Evolutionary conservation across 1,140 invertebrate species (phyloP), one percentile per base, ranked within the genome.

Genomic region (Ctenoplectra terminalis): DNA sequence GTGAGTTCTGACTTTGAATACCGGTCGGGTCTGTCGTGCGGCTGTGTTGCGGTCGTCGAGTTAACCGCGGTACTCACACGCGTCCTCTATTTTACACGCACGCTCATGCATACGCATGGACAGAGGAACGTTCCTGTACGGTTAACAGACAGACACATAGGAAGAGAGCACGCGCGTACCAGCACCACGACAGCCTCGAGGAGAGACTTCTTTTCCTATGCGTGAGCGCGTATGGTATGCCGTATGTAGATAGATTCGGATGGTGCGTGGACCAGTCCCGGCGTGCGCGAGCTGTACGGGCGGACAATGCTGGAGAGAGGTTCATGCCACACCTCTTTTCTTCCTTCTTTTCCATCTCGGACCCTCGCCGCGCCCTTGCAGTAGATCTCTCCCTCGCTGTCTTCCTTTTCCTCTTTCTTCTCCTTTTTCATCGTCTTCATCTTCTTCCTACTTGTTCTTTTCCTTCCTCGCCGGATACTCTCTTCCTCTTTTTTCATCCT

Each of bases 271-370:
- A 92, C 90, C 90, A 92, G 89, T 91, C 91, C 83, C 87, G 80
- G 84, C 90, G 88, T 85, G 90, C 85, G 67, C 72, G 75, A 82
- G 83, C 79, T 58, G 81, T 84, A 87, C 90, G 77, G 82, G 82
- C 89, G 87, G 91, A 92, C 91, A 92, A 92, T 92, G 91, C 91
- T 58, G 82, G 79, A 91, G 88, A 91, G 89, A 84, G 86, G 85
- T 88, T 75, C 83, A 83, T 90, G 91, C 91, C 91, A 92, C 91
- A 92, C 91, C 91, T 92, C 90, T 92, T 92, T 91, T 91, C 91
- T 92, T 90, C 85, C 90, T 91, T 89, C 85, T 87, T 88, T 92
- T 90, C 87, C 85, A 87, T 87, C 87, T 84, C 81, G 80, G 80
- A 81, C 87, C 75, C 89, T 88, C 87, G 90, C 89, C 89, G 90